A percentile compares a stretch with the other conserved stretches of the same genome.
Conservation (phyloP, 1,140 invertebrate species). For the Lysiphlebus fabarum region DNA sequence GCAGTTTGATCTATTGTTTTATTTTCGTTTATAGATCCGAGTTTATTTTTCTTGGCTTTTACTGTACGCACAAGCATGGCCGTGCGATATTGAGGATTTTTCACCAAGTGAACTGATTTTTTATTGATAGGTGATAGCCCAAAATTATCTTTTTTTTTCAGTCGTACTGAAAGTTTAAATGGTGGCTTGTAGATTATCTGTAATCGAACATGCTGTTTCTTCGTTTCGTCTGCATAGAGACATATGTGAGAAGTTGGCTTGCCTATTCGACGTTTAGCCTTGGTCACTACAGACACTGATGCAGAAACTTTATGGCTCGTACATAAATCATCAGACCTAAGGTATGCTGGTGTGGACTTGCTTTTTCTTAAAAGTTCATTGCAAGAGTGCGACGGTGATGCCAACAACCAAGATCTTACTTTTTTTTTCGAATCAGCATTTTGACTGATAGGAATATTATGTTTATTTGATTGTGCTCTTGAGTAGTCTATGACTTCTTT, state of each 20-base stretch:
- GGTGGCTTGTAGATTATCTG: slow-evolving; percentile 84
- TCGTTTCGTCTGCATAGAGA: slow-evolving; percentile 41
- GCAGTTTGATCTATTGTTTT: slow-evolving; percentile 23
- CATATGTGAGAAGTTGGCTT: slow-evolving; percentile 33
- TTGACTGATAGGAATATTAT: slow-evolving; percentile 29
- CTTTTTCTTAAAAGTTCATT: slow-evolving; percentile 58
- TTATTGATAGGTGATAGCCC: slow-evolving; percentile 33
- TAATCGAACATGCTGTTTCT: slow-evolving; percentile 66
- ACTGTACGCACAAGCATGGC: slow-evolving; percentile 54
- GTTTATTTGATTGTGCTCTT: slow-evolving; percentile 60
- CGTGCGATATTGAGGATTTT: slow-evolving; percentile 40
- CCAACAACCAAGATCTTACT: slow-evolving; percentile 79
- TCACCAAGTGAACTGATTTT: slow-evolving; percentile 19
- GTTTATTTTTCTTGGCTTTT: not conserved
- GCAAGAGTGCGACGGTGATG: slow-evolving; percentile 57
- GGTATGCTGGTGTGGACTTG: slow-evolving; percentile 68
- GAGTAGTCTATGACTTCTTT: slow-evolving; percentile 80
- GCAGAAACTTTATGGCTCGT: slow-evolving; percentile 20
- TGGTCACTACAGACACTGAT: slow-evolving; percentile 30
- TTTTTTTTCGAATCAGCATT: slow-evolving; percentile 71
- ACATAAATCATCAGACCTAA: slow-evolving; percentile 50
- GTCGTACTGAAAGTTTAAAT: slow-evolving; percentile 77
- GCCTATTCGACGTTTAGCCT: slow-evolving; percentile 32
- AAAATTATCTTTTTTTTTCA: slow-evolving; percentile 66
- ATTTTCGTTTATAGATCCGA: no score